Conservation (phyloP, 2,797 vertebrate species). For the Sus cebifrons region DNA sequence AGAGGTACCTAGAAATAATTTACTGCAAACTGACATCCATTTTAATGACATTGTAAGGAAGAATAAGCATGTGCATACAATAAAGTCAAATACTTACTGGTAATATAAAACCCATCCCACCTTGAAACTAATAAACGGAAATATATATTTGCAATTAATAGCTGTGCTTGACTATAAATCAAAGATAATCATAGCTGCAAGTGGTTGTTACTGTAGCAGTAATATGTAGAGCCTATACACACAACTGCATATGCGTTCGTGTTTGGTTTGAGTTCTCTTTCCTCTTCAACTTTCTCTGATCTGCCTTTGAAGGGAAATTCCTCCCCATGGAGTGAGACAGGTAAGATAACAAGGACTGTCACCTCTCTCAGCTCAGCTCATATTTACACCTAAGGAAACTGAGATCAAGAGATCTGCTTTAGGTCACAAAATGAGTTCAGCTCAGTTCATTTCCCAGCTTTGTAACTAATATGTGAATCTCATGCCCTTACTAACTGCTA, state of each 20-base stretch:
- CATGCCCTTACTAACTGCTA: slow-evolving; percentile 76
- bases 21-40: slow-evolving; percentile 19
- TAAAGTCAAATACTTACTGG: not conserved
- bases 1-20: slow-evolving; percentile 53
- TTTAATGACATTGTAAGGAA: slow-evolving; percentile 70
- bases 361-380: not conserved
- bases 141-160: slow-evolving; percentile 45
- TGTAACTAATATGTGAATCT: slow-evolving; percentile 79
- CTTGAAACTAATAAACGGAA: slow-evolving; percentile 56
- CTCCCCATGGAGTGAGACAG: not conserved
- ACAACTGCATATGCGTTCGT: not conserved
- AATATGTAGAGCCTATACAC: not conserved
- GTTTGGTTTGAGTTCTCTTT: not conserved
- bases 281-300: not conserved
- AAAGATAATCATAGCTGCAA: slow-evolving; percentile 39
- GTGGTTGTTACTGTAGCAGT: not conserved
- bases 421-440: slow-evolving; percentile 77
- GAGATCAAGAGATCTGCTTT: slow-evolving; percentile 62
- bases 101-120: slow-evolving; percentile 61
- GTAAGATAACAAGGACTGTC: not conserved
- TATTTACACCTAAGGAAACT: slow-evolving; percentile 33
- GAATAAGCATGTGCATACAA: not conserved
- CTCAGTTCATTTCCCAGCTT: slow-evolving; percentile 77
- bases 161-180: slow-evolving; percentile 53
- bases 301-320: not conserved